Percentiles rank a stretch among this genome's conserved stretches.
phyloP scores from a whole-genome alignment of 1,140 invertebrate species.

The Platyscapa corneri region DNA sequence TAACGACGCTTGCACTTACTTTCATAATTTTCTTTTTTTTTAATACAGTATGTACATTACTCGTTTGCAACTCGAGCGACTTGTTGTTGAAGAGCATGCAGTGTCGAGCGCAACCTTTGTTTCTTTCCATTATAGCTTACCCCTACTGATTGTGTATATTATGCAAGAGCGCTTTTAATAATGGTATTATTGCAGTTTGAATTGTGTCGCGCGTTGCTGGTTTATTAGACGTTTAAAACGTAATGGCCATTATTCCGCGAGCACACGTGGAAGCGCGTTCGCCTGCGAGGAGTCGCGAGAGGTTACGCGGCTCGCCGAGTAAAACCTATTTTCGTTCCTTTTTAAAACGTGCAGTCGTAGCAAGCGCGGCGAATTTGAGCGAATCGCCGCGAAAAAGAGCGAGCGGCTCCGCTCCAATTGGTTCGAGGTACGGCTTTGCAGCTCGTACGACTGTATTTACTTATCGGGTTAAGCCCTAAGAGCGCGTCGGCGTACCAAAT shows the following conservation, averaged over 20 bases:
- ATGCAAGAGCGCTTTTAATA: conserved; percentile 31
- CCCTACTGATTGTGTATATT: conserved; percentile 37
- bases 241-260: conserved; percentile 5
- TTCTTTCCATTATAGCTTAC: conserved; percentile 27
- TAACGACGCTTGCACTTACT: conserved; percentile 40
- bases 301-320: no score
- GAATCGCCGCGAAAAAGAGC: no score
- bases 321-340: no score
- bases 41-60: conserved; percentile 31
- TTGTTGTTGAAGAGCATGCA: conserved; percentile 36
- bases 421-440: not conserved
- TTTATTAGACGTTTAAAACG: not conserved
- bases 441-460: not conserved
- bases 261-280: conserved; percentile 9
- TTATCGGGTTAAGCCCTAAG: not conserved
- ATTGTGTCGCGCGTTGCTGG: not conserved
- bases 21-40: conserved; percentile 11
- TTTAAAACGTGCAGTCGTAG: no score
- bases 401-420: not conserved
- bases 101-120: not conserved
- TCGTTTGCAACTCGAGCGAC: conserved; percentile 1
- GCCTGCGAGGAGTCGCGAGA: not conserved
- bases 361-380: no score
- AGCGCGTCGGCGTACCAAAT: not conserved
- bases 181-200: conserved; percentile 5